A percentile compares a stretch with the other conserved stretches of the same genome.
These are phyloP conservation scores for Eurystomus gularis DNA, from an alignment of 2,113 vertebrate genomes.

Conservation along the genomic window DNA sequence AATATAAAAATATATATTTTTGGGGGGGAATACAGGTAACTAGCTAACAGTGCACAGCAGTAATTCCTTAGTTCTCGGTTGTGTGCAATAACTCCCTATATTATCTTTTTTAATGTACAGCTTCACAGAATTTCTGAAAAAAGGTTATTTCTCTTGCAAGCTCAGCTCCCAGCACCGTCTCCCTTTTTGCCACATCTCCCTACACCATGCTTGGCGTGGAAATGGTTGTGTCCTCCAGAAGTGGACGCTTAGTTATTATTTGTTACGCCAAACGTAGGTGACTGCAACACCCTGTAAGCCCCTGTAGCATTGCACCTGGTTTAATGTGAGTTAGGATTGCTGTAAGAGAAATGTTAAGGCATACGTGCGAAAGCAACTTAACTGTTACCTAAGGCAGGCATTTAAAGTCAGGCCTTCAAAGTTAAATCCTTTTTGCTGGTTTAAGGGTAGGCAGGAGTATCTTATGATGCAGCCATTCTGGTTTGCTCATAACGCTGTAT, in stretches of 20 bases:
- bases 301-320: background rate
- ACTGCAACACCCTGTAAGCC: accelerated
- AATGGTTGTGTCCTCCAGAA: background rate
- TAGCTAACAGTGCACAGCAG: background rate
- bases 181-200: accelerated
- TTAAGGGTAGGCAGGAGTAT: background rate
- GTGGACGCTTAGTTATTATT: background rate
- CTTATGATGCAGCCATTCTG: background rate
- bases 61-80: background rate
- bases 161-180: background rate
- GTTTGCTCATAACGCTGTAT: background rate
- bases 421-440: background rate
- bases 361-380: background rate
- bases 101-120: background rate
- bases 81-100: background rate
- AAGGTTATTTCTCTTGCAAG: background rate
- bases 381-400: background rate
- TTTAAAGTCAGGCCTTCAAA: background rate
- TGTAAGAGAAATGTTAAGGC: background rate
- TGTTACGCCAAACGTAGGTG: background rate
- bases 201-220: accelerated
- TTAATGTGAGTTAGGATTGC: background rate
- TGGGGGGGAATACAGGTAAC: background rate
- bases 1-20: background rate
- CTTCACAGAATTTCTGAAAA: background rate